Evolutionary conservation across 2,113 vertebrate species (phyloP).

Genomic region (Myocastor coypus): DNA sequence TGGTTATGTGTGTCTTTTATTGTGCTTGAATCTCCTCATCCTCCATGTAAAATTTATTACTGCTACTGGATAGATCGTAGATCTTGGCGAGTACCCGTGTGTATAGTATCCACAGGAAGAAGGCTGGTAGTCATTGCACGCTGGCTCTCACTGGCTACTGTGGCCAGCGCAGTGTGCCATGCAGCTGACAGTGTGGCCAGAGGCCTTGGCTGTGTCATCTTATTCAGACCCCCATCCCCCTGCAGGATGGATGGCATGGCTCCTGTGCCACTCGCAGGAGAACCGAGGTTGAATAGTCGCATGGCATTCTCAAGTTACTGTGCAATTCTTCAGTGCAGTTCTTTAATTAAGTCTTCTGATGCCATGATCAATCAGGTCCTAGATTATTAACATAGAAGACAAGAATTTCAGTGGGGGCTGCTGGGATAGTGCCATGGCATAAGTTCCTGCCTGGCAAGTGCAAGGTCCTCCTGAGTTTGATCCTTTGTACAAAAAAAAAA

Average conservation of each 20-base stretch:
- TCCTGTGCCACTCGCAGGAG: neutral
- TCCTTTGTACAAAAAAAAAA: too few relatives aligned
- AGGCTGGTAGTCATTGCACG: neutral
- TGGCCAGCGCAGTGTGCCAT: neutral
- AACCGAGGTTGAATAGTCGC: neutral
- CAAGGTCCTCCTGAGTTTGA: too few relatives aligned
- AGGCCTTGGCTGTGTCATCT: neutral
- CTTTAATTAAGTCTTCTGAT: neutral
- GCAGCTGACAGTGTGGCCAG: neutral
- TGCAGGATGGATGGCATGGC: neutral
- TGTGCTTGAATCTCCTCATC: neutral
- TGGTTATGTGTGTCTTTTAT: neutral
- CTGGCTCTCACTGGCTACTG: neutral
- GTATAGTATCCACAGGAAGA: neutral
- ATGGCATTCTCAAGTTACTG: neutral
- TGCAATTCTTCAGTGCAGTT: neutral
- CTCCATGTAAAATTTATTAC: too few relatives aligned
- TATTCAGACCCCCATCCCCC: neutral
- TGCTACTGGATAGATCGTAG: neutral
- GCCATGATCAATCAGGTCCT: neutral
- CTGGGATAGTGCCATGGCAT: too few relatives aligned
- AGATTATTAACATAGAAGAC: neutral
- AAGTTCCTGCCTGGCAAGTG: too few relatives aligned
- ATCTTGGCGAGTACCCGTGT: neutral
- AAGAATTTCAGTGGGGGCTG: neutral